phyloP scores from a whole-genome alignment of 2,113 vertebrate genomes.

The Scartelaos histophorus region DNA sequence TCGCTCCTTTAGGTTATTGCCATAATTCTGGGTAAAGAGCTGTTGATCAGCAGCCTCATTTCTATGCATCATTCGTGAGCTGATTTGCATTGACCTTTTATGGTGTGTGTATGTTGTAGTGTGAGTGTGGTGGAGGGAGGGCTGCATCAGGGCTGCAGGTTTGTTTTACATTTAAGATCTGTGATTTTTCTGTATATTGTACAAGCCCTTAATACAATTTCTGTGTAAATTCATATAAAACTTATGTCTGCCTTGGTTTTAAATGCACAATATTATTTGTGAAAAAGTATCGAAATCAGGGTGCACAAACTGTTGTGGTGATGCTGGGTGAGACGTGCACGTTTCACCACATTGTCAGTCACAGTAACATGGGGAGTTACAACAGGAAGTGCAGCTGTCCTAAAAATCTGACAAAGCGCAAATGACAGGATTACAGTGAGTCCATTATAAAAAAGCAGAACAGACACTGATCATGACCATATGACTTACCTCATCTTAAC shows the following conservation, averaged over 20 bases:
- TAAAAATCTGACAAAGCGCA: too few species aligned
- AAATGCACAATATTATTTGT: background rate
- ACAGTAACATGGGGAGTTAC: too few species aligned
- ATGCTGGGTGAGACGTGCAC: too few species aligned
- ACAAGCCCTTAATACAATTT: background rate
- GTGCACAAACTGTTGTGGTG: background rate
- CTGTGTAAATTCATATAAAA: background rate
- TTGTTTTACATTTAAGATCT: background rate
- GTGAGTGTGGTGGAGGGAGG: background rate
- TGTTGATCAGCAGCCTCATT: constrained; percentile 3
- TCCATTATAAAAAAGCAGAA: too few species aligned
- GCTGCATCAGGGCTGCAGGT: background rate
- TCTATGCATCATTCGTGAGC: constrained; percentile 11
- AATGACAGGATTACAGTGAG: too few species aligned
- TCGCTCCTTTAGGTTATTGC: background rate
- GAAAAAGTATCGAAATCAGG: background rate
- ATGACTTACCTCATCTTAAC: too few species aligned
- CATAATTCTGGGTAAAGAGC: constrained; percentile 2
- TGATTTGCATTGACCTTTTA: constrained; percentile 9
- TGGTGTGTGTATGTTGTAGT: background rate
- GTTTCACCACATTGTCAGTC: too few species aligned
- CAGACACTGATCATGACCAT: too few species aligned
- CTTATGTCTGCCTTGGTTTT: too few species aligned
- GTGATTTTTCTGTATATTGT: background rate
- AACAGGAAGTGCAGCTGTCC: too few species aligned